A percentile compares a stretch with the other conserved stretches of the same genome.
phyloP scores from a whole-genome alignment of 2,888 invertebrate genomes.

The Sphaerophoria rueppellii region DNA sequence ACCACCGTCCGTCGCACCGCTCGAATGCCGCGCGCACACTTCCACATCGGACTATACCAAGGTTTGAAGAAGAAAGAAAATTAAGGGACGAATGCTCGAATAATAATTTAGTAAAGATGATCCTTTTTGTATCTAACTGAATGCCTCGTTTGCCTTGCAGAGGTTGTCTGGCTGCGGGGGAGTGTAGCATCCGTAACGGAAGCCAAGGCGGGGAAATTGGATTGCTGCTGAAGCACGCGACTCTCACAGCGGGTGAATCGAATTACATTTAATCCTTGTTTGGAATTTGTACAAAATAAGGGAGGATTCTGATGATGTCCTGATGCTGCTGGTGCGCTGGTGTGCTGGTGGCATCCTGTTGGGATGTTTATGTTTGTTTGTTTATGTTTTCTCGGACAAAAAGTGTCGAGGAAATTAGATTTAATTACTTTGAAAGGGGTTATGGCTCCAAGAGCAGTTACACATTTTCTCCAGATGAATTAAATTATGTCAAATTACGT shows the following conservation, averaged over 20 bases:
- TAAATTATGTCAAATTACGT: constrained; percentile 64
- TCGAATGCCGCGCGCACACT: constrained; percentile 31
- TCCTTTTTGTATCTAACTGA: constrained; percentile 28
- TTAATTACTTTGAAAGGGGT: constrained; percentile 62
- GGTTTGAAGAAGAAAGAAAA: constrained; percentile 10
- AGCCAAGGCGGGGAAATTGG: constrained; percentile 74
- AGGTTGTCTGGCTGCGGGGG: constrained; percentile 69
- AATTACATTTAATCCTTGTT: constrained; percentile 72
- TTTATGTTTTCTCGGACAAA: constrained; percentile 22
- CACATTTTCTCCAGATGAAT: constrained; percentile 54
- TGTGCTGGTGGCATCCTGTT: constrained; percentile 56
- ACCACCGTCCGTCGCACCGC: background rate
- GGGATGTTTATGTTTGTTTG: constrained; percentile 69
- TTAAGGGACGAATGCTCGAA: constrained; percentile 15
- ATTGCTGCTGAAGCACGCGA: constrained; percentile 51
- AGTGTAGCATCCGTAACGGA: constrained; percentile 79
- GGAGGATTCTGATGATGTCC: constrained; percentile 16
- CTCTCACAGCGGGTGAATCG: constrained; percentile 68
- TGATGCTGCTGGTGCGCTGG: constrained; percentile 24
- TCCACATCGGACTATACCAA: background rate
- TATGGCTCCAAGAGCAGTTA: constrained; percentile 28
- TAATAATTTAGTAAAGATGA: constrained; percentile 24
- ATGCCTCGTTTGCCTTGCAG: too few species aligned
- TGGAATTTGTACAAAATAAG: constrained; percentile 37
- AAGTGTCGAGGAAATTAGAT: constrained; percentile 47